Conservation (phyloP, 2,113 vertebrate genomes). For the Leptocoma aspasia region DNA sequence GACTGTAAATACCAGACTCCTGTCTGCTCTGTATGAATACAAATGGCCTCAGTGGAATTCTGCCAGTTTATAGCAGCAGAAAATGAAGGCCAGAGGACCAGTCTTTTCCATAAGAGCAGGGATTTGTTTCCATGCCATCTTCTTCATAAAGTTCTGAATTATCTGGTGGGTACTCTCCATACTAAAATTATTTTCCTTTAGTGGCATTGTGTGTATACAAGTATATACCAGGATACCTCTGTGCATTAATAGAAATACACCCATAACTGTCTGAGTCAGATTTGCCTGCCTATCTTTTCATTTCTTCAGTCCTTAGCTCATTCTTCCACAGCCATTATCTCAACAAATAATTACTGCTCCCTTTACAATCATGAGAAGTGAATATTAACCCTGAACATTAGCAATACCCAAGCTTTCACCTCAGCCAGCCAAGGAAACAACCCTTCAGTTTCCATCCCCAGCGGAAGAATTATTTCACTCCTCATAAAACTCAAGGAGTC, state of each 20-base stretch:
- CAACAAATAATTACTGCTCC: background rate
- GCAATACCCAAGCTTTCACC: background rate
- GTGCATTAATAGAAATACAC: background rate
- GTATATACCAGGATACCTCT: background rate
- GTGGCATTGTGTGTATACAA: background rate
- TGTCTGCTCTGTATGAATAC: conserved; percentile 1
- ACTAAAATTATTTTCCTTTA: background rate
- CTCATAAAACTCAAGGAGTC: background rate
- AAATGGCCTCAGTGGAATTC: background rate
- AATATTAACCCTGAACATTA: background rate
- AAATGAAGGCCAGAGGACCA: conserved; percentile 43
- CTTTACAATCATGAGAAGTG: background rate
- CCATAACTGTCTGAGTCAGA: background rate
- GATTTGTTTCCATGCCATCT: background rate
- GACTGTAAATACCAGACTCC: conserved; percentile 6
- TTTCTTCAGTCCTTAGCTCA: background rate
- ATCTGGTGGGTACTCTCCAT: background rate
- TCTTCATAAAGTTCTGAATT: conserved; percentile 3
- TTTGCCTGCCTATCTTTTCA: background rate
- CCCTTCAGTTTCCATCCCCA: background rate
- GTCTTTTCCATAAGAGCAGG: background rate
- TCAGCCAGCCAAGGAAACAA: background rate
- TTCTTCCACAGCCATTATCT: background rate
- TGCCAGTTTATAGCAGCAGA: conserved; percentile 8
- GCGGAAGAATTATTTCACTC: background rate